Evolutionary conservation across 1,140 invertebrate genomes (phyloP).

Genomic region (Rhyzopertha dominica): DNA sequence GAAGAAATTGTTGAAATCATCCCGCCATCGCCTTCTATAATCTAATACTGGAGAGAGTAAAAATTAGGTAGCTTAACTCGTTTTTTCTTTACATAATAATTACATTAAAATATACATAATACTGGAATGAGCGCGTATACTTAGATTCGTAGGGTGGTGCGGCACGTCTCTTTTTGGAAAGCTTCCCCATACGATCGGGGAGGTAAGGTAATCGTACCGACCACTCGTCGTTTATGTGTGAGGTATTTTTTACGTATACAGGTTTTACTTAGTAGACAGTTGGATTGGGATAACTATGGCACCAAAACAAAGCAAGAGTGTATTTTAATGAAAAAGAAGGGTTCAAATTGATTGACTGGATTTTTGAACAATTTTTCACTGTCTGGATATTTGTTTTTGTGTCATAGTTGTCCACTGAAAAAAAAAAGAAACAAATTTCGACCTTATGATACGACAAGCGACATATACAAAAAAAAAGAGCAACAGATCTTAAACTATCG

Average conservation of each 20-base stretch:
- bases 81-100: constrained; percentile 10
- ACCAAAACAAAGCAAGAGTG: constrained; percentile 20
- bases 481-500: no score
- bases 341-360: constrained; percentile 2
- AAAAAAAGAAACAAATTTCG: not conserved
- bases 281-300: constrained; percentile 10
- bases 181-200: not conserved
- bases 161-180: not conserved
- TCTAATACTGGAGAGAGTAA: constrained; percentile 8
- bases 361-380: constrained; percentile 11
- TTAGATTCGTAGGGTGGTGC: constrained; percentile 6
- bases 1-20: constrained; percentile 11
- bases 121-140: constrained; percentile 38
- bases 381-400: constrained; percentile 19
- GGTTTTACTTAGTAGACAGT: constrained; percentile 29
- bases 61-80: constrained; percentile 6
- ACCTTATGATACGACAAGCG: constrained; percentile 8
- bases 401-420: constrained; percentile 15
- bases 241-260: constrained; percentile 47
- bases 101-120: constrained; percentile 29
- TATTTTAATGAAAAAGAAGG: not conserved
- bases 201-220: constrained; percentile 3
- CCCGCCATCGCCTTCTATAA: not conserved
- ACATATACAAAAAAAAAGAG: no score
- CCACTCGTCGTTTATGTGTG: constrained; percentile 21